Conservation (phyloP, 2,113 vertebrate genomes). For the Siniperca knerii region DNA sequence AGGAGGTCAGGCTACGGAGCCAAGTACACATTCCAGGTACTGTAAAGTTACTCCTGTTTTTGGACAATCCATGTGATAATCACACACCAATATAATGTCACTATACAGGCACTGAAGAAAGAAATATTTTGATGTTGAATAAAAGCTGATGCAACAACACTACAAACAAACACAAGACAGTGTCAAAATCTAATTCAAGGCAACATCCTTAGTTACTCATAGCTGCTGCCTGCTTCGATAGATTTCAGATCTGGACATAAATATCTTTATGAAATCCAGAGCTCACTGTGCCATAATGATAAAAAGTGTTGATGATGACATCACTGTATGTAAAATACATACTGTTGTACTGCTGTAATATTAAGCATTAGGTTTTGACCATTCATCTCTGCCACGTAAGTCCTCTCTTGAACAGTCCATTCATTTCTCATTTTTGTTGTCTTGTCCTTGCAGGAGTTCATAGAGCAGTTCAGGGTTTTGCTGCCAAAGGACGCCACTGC, state of each 20-base stretch:
- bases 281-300: not conserved
- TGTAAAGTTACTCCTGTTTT: not conserved
- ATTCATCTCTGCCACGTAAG: not conserved
- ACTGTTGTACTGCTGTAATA: not conserved
- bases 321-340: not conserved
- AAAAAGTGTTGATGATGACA: too few species aligned
- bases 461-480: conserved; percentile 93
- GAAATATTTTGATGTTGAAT: not conserved
- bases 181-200: not conserved
- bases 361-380: not conserved
- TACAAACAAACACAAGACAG: not conserved
- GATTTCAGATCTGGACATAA: not conserved
- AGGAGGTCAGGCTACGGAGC: conserved; percentile 96
- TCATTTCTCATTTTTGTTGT: not conserved
- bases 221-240: not conserved
- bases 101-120: not conserved
- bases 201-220: not conserved
- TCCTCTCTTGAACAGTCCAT: not conserved
- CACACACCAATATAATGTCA: not conserved
- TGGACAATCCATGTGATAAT: not conserved
- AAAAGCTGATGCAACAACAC: not conserved
- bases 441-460: conserved; percentile 88
- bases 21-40: conserved; percentile 97
- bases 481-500: conserved; percentile 88
- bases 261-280: not conserved